Evolutionary conservation across 2,888 invertebrate genomes (phyloP).

Genomic region (Melanargia galathea): DNA sequence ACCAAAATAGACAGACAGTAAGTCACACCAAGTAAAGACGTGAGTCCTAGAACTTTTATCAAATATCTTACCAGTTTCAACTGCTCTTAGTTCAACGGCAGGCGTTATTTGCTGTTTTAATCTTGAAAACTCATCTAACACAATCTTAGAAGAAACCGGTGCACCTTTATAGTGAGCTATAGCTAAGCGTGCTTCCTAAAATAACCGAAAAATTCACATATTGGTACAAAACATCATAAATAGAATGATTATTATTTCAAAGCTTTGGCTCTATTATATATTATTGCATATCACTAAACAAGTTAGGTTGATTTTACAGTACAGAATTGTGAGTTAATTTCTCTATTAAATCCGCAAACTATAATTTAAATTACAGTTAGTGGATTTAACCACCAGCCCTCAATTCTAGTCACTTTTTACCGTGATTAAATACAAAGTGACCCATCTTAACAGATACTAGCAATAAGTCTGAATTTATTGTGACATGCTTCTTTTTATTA

Average conservation of each 20-base stretch:
- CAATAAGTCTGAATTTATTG: neutral
- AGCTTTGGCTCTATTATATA: neutral
- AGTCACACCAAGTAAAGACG: neutral
- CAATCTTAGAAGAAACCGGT: conserved; percentile 56
- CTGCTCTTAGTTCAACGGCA: conserved; percentile 62
- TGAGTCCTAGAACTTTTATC: neutral
- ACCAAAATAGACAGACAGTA: neutral
- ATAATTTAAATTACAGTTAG: too few species aligned
- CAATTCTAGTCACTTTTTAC: too few species aligned
- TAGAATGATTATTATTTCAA: neutral
- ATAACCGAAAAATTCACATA: conserved; percentile 3
- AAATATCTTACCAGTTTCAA: conserved; percentile 49
- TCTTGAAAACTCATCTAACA: conserved; percentile 63
- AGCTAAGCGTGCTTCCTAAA: conserved; percentile 37
- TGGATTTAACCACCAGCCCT: too few species aligned
- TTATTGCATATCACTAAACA: neutral
- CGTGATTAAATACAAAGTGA: neutral
- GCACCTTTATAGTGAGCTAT: conserved; percentile 65
- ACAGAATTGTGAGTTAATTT: too few species aligned
- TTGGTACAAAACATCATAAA: conserved; percentile 7
- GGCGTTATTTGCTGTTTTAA: conserved; percentile 65
- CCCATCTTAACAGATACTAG: neutral
- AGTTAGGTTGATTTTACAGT: neutral
- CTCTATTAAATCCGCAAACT: too few species aligned
- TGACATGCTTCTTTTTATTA: neutral